Conservation (phyloP, 2,888 invertebrate genomes). For the Papilio protenor region DNA sequence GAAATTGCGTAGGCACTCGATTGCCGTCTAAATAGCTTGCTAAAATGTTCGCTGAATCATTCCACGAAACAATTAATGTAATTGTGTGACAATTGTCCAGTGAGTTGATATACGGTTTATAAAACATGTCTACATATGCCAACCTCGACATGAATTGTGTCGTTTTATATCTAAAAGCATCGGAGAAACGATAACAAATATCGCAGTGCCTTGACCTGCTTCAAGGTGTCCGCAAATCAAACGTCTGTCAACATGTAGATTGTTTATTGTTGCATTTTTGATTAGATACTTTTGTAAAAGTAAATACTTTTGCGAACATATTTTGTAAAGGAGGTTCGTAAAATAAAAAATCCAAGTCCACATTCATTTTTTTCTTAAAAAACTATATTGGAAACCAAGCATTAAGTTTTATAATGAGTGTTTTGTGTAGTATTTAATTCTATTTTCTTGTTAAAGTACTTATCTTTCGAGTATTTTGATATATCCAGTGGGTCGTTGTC, state of each 20-base stretch:
- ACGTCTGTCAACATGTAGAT: conserved; percentile 38
- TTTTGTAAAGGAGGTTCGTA: too few species aligned
- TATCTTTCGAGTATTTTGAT: background rate
- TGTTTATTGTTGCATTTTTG: background rate
- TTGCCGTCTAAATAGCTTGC: background rate
- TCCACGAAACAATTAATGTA: background rate
- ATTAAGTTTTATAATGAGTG: background rate
- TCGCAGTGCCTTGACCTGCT: conserved; percentile 63
- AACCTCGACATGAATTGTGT: conserved; percentile 36
- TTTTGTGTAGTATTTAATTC: background rate
- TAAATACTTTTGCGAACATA: too few species aligned
- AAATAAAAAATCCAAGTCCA: too few species aligned
- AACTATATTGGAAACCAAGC: too few species aligned
- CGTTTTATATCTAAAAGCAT: conserved; percentile 24
- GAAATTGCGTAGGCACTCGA: too few species aligned
- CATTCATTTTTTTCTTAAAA: background rate
- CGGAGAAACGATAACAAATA: conserved; percentile 46
- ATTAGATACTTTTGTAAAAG: background rate
- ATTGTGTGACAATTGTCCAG: background rate
- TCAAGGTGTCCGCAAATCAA: conserved; percentile 48
- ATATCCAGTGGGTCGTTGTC: conserved; percentile 15
- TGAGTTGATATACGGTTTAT: background rate
- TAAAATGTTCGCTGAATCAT: background rate
- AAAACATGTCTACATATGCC: background rate
- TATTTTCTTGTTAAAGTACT: conserved; percentile 15